Evolutionary conservation across 2,113 vertebrate species (phyloP).

Genomic region (Mustelus asterias): DNA sequence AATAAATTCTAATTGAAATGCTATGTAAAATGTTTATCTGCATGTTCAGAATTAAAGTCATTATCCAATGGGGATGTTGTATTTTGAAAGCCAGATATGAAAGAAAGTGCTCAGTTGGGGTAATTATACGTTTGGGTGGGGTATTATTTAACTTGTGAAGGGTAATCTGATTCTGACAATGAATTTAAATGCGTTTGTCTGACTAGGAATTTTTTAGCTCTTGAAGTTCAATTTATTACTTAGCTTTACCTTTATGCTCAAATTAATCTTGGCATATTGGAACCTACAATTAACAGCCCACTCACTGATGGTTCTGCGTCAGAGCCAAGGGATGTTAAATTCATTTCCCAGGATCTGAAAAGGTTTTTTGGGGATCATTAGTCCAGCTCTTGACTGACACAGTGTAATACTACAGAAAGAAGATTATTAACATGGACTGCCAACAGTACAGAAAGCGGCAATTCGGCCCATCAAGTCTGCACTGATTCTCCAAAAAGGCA

Average conservation of each 20-base stretch:
- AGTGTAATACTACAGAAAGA: neutral
- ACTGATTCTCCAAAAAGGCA: no score
- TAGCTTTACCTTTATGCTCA: constrained; percentile 3
- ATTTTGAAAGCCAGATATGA: neutral
- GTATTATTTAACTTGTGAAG: neutral
- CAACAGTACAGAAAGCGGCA: no score
- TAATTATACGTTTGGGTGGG: neutral
- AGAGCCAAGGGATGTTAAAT: neutral
- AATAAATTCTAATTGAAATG: neutral
- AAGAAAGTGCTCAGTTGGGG: neutral
- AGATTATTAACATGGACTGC: neutral
- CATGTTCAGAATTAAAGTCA: neutral
- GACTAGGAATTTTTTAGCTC: neutral
- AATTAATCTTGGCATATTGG: constrained; percentile 27
- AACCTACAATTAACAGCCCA: neutral
- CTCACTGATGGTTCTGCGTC: constrained; percentile 8
- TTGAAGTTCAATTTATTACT: neutral
- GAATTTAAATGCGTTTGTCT: constrained; percentile 10
- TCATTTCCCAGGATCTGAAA: constrained; percentile 19
- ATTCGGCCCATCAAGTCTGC: no score
- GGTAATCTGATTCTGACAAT: constrained; percentile 2
- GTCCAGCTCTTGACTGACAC: neutral
- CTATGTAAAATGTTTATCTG: neutral
- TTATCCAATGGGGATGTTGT: neutral
- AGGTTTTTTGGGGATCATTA: neutral